Percentiles rank a stretch among this genome's conserved stretches.
Evolutionary conservation across 2,797 vertebrate genomes (phyloP).

Genomic region (Halcyon chelicuti): DNA sequence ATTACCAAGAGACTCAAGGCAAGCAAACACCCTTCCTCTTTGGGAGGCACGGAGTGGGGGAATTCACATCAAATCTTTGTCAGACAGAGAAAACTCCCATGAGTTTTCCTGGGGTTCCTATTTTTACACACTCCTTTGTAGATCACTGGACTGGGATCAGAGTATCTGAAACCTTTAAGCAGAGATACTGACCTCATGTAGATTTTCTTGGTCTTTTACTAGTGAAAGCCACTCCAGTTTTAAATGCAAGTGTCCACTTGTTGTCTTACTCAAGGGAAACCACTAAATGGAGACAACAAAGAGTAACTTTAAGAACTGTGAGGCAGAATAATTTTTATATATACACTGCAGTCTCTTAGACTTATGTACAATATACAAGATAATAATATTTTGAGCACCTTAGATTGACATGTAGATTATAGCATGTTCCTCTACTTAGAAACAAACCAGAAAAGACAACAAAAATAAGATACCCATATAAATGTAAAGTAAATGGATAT

Average conservation of each 20-base stretch:
- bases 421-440: background rate
- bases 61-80: background rate
- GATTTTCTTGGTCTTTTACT: conserved; percentile 75
- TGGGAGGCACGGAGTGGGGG: rapidly evolving
- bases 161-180: background rate
- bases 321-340: background rate
- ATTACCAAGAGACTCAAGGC: background rate
- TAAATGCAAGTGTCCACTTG: conserved; percentile 85
- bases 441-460: background rate
- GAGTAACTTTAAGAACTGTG: background rate
- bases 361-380: background rate
- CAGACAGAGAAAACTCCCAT: background rate
- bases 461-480: background rate
- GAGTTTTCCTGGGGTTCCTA: background rate
- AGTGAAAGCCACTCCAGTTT: conserved; percentile 93
- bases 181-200: conserved; percentile 81
- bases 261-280: conserved; percentile 85
- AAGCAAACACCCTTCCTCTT: background rate
- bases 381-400: background rate
- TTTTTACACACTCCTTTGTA: background rate
- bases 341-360: background rate
- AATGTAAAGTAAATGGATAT: background rate
- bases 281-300: conserved; percentile 80
- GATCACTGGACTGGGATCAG: background rate
- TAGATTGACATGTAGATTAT: background rate